A percentile compares a stretch with the other conserved stretches of the same genome.
phyloP scores from a whole-genome alignment of 2,888 invertebrate species.

The Cheilosia vulpina region DNA sequence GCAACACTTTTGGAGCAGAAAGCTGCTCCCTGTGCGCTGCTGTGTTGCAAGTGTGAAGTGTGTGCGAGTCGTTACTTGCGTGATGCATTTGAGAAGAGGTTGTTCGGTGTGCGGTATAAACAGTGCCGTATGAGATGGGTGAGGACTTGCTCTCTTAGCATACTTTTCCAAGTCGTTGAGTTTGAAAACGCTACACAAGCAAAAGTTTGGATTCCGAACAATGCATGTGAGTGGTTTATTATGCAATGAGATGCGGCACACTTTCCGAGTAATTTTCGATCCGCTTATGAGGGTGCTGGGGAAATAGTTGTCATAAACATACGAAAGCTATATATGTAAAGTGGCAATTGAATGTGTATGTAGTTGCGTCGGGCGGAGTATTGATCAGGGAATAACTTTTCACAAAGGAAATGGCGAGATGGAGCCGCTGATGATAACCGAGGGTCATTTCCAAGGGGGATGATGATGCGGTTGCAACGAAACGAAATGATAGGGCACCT shows the following conservation, averaged over 20 bases:
- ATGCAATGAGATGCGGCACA: constrained; percentile 12
- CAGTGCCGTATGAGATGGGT: constrained; percentile 28
- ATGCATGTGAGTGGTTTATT: constrained; percentile 1
- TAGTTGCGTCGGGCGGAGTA: too few relatives aligned
- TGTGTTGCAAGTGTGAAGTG: constrained; percentile 49
- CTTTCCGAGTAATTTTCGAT: constrained; percentile 19
- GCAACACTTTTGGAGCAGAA: constrained; percentile 21
- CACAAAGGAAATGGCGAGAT: too few relatives aligned
- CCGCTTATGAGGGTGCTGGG: not conserved
- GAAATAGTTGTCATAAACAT: not conserved
- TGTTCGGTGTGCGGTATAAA: not conserved
- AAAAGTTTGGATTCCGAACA: constrained; percentile 12
- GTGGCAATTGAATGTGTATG: too few relatives aligned
- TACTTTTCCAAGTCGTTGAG: constrained; percentile 54
- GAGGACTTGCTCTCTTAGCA: constrained; percentile 48
- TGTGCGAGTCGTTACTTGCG: constrained; percentile 39
- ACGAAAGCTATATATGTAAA: too few relatives aligned
- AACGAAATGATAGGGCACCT: too few relatives aligned
- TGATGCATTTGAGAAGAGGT: constrained; percentile 27
- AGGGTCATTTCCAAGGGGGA: too few relatives aligned
- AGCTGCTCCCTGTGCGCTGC: constrained; percentile 1
- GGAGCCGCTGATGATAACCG: too few relatives aligned
- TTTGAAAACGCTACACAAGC: constrained; percentile 27
- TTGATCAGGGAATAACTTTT: too few relatives aligned
- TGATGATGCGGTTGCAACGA: too few relatives aligned